phyloP scores from a whole-genome alignment of 2,797 vertebrate species.

The Galaxias olidus region DNA sequence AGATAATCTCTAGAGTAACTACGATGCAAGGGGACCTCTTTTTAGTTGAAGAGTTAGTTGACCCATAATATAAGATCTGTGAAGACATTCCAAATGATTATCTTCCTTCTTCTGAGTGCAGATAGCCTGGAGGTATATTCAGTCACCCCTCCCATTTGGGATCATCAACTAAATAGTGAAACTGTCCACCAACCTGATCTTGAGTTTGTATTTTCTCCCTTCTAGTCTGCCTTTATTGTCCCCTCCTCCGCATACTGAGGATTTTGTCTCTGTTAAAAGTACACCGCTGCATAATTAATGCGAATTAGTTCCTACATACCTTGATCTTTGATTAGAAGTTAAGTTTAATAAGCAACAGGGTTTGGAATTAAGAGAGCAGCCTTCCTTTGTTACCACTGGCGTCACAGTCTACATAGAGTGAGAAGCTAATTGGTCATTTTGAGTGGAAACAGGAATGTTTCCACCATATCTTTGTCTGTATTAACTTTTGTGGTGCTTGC shows the following conservation, averaged over 20 bases:
- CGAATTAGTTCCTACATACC: not conserved
- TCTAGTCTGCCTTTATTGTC: not conserved
- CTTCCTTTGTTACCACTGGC: slow-evolving; percentile 9
- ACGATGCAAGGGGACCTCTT: no score
- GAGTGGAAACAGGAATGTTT: slow-evolving; percentile 14
- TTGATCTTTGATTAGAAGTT: slow-evolving; percentile 2
- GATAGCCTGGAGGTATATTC: not conserved
- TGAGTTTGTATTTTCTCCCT: not conserved
- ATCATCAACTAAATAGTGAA: slow-evolving; percentile 13
- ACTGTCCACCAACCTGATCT: slow-evolving; percentile 15
- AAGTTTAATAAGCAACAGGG: not conserved
- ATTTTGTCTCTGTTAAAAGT: not conserved
- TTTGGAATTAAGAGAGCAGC: not conserved
- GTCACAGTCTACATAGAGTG: slow-evolving; percentile 21
- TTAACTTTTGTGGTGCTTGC: slow-evolving; percentile 50
- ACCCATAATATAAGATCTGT: no score
- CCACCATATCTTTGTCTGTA: slow-evolving; percentile 27
- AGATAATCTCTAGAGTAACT: no score
- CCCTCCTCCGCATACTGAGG: slow-evolving; percentile 6
- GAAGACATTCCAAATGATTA: slow-evolving; percentile 9
- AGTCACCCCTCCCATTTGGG: slow-evolving; percentile 20
- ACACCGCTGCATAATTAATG: slow-evolving; percentile 19
- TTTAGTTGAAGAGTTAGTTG: no score
- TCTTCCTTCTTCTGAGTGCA: slow-evolving; percentile 8
- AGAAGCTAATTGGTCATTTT: slow-evolving; percentile 22